Conservation (phyloP, 2,888 invertebrate species). For the Arge pagana region DNA sequence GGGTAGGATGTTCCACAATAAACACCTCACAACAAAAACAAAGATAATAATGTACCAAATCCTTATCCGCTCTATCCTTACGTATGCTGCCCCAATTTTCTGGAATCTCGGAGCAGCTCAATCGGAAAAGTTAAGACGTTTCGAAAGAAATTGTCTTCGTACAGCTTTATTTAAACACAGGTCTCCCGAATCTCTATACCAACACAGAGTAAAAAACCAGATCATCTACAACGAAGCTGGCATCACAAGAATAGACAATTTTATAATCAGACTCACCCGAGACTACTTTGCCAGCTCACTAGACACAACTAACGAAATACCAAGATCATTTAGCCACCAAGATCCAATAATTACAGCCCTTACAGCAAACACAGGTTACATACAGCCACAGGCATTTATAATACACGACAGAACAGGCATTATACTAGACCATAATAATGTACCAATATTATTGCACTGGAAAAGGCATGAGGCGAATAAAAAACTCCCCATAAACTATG, state of each 20-base stretch:
- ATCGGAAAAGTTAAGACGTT: not conserved
- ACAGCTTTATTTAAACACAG: not conserved
- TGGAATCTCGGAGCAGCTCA: not conserved
- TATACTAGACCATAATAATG: not conserved
- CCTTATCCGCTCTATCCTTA: not conserved
- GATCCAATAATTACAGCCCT: no score
- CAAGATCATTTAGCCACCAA: no score
- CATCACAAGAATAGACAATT: not conserved
- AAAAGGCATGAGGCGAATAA: not conserved
- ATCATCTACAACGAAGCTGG: slow-evolving; percentile 3
- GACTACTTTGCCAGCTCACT: slow-evolving; percentile 1
- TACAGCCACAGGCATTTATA: slow-evolving; percentile 4
- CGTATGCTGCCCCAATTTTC: not conserved
- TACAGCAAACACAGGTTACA: slow-evolving; percentile 2
- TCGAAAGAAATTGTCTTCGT: slow-evolving; percentile 1
- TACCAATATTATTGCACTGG: not conserved
- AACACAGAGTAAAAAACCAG: not conserved
- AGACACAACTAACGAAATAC: not conserved
- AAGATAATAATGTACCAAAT: not conserved
- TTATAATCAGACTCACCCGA: not conserved
- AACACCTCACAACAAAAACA: not conserved
- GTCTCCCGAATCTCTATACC: not conserved
- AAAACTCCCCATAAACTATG: no score
- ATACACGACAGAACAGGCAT: slow-evolving; percentile 6
- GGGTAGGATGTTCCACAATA: not conserved